Conservation (phyloP, 2,797 vertebrate species). For the Periparus ater region DNA sequence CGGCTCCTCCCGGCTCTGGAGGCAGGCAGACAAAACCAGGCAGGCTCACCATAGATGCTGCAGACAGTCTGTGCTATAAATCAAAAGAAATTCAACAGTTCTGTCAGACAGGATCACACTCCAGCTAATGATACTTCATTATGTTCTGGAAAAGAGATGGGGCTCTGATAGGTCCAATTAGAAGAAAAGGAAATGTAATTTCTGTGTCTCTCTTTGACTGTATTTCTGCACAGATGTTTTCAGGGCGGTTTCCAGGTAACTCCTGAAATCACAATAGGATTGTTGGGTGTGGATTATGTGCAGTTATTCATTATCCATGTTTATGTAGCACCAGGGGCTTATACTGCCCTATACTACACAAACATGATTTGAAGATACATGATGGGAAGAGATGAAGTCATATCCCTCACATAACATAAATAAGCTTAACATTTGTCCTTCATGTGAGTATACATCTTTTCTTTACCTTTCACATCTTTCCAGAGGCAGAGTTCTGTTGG, state of each 20-base stretch:
- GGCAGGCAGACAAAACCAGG: background rate
- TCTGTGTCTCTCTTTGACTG: background rate
- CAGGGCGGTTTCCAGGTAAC: constrained; percentile 15
- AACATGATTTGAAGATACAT: background rate
- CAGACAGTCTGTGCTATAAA: background rate
- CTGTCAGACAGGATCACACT: background rate
- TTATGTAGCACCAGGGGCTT: background rate
- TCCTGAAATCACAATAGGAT: background rate
- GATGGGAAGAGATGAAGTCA: background rate
- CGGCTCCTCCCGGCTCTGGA: background rate
- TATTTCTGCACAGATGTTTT: background rate
- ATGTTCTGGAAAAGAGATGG: background rate
- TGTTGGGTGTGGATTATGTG: background rate
- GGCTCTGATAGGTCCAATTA: background rate
- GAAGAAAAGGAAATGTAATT: background rate
- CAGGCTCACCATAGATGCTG: background rate
- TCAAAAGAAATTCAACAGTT: background rate
- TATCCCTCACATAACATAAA: background rate
- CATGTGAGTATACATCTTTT: background rate
- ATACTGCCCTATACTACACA: background rate
- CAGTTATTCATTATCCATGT: background rate
- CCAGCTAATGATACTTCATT: background rate
- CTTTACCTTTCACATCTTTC: background rate
- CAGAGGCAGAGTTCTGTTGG: background rate
- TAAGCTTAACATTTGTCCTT: background rate